Conservation (phyloP, 2,113 vertebrate genomes). For the Dipodomys stephensi region DNA sequence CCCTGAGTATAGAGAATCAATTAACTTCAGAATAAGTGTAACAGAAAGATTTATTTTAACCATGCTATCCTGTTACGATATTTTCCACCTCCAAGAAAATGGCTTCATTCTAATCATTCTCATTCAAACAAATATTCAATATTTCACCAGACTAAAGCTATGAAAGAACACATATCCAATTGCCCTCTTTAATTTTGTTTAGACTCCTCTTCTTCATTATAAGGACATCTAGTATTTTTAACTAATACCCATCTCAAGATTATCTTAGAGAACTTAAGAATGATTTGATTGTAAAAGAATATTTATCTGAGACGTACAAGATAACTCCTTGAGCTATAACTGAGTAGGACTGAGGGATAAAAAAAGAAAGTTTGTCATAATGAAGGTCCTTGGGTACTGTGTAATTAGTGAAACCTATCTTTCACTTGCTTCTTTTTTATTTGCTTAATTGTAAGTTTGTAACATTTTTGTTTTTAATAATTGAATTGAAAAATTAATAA, state of each 20-base stretch:
- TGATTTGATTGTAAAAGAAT: background rate
- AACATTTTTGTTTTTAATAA: no score
- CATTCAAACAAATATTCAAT: slow-evolving; percentile 34
- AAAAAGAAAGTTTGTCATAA: background rate
- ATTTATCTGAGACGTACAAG: background rate
- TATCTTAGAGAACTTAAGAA: background rate
- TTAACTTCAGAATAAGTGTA: slow-evolving; percentile 38
- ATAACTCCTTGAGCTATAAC: background rate
- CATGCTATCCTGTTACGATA: background rate
- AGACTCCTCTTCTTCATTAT: background rate
- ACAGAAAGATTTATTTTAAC: background rate
- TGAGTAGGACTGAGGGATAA: background rate
- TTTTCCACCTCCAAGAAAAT: background rate
- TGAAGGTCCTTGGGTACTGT: background rate
- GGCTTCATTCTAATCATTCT: background rate
- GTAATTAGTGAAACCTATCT: background rate
- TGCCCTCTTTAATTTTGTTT: background rate
- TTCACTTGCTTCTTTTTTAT: background rate
- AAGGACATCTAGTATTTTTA: background rate
- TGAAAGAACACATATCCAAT: background rate
- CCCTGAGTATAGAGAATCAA: background rate
- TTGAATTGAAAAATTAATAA: no score
- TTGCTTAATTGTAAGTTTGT: no score
- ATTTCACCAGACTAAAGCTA: background rate
- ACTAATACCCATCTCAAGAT: background rate